Conservation (phyloP, 2,888 invertebrate genomes). For the Arge pagana region DNA sequence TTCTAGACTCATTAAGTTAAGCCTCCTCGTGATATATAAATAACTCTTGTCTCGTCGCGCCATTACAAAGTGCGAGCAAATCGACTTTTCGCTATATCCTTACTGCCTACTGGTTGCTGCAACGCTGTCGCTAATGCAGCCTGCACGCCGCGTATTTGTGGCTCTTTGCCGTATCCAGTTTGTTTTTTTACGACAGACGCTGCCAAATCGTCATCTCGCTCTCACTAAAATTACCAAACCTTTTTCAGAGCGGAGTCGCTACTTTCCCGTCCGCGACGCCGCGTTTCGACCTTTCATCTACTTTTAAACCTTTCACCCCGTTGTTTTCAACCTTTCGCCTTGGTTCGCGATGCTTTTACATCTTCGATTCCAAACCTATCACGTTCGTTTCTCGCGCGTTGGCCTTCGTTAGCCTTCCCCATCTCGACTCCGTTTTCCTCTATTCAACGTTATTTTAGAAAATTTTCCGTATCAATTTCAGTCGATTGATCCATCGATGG, state of each 20-base stretch:
- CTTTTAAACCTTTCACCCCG: slow-evolving; percentile 4
- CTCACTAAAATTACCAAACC: slow-evolving; percentile 51
- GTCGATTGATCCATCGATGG: slow-evolving; percentile 19
- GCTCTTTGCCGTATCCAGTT: slow-evolving; percentile 29
- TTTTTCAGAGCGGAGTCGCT: slow-evolving; percentile 38
- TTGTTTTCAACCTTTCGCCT: too few relatives aligned
- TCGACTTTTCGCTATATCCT: slow-evolving; percentile 21
- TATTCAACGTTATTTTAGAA: slow-evolving; percentile 11
- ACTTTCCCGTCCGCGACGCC: slow-evolving; percentile 15
- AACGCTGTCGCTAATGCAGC: slow-evolving; percentile 20
- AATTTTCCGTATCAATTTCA: slow-evolving; percentile 25
- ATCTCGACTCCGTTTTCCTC: slow-evolving; percentile 6
- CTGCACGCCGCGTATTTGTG: slow-evolving; percentile 17
- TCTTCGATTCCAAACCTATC: too few relatives aligned
- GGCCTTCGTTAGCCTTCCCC: slow-evolving; percentile 17
- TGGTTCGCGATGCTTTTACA: too few relatives aligned
- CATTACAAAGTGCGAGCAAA: slow-evolving; percentile 27
- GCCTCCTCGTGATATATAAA: slow-evolving; percentile 23
- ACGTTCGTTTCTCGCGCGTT: too few relatives aligned
- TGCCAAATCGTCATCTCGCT: slow-evolving; percentile 54
- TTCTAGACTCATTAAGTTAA: slow-evolving; percentile 55
- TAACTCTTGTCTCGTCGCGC: slow-evolving; percentile 21
- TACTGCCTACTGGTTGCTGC: slow-evolving; percentile 17
- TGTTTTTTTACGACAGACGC: slow-evolving; percentile 53
- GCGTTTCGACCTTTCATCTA: too few relatives aligned